Base-by-base conservation (phyloP, 2,113 vertebrate genomes). In the Rhineura floridana region DNA sequence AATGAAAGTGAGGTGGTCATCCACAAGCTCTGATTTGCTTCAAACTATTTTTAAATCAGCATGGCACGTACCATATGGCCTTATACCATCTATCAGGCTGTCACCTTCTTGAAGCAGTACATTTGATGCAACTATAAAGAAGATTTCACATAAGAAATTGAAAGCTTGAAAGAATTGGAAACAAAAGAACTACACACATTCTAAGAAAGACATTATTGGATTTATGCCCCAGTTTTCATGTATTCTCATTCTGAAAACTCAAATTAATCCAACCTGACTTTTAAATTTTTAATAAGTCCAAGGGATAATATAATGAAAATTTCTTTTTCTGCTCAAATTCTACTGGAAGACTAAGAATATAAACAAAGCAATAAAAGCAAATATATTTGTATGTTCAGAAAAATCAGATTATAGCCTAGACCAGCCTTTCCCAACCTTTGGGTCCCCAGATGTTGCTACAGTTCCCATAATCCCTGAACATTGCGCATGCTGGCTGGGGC, bases 21-120 rank as follows among this genome's bases (percentile, higher is more conserved):
- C 91, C 93, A 86, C 30, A 92, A 93, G 91, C 93, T 88, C 93
- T 90, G 91, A 83, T 93, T 93, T 85, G 85, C 92, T 89, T 93
- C 83, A 94, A 92, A 84, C 84, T 93, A 84, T 91, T 92, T 90
- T 90, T 89, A 78, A 88, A 91, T 91, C 92, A 94, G 93, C 28
- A 86, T 82, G 93, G 95, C 91, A 89, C 80, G 75, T 92, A 93
- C 25, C 80, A 70, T 90, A 92, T 19, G 33, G 81, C 91, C 69
- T 94, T 87, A 44, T 0, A 89, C 85, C 83, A 83, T 65, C 46
- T 78, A 33, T 87, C 84, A 92, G 28, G 0, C 7, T 30, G 89
- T 62, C 88, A 91, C 5, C 85, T 92, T 93, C 33, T 81, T 87
- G 77, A 28, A 30, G 23, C 21, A 82, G 50, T 86, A 46, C 72